phyloP scores from a whole-genome alignment of 1,140 invertebrate species.

The Telenomus remus region DNA sequence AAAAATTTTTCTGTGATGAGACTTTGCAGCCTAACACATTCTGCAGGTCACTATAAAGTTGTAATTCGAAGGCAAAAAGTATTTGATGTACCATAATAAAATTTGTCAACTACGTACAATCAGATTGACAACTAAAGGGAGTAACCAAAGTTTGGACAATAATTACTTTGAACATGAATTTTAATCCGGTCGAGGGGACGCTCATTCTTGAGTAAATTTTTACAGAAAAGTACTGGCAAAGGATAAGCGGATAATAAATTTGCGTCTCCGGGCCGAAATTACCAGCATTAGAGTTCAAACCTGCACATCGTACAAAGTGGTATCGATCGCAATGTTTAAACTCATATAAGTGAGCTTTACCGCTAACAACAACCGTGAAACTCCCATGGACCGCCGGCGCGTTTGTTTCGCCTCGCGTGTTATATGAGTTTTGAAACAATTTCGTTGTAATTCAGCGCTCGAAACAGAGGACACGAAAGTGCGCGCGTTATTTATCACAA shows the following conservation, averaged over 20 bases:
- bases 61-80: too few relatives aligned
- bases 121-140: too few relatives aligned
- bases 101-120: too few relatives aligned
- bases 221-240: conserved; percentile 50
- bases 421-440: conserved; percentile 60
- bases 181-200: conserved; percentile 30
- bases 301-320: conserved; percentile 53
- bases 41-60: too few relatives aligned
- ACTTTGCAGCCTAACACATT: too few relatives aligned
- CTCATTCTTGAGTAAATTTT: conserved; percentile 56
- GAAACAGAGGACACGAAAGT: conserved; percentile 46
- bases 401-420: conserved; percentile 55
- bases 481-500: conserved; percentile 57
- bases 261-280: conserved; percentile 53
- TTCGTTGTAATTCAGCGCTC: conserved; percentile 50
- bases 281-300: conserved; percentile 60
- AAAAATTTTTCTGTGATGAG: too few relatives aligned
- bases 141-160: conserved; percentile 10
- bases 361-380: conserved; percentile 57
- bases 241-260: conserved; percentile 60
- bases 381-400: conserved; percentile 50
- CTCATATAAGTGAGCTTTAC: conserved; percentile 56
- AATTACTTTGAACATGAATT: conserved; percentile 52
- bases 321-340: conserved; percentile 60
- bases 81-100: too few relatives aligned